phyloP scores from a whole-genome alignment of 2,113 vertebrate genomes.

The Myrmecophaga tridactyla region DNA sequence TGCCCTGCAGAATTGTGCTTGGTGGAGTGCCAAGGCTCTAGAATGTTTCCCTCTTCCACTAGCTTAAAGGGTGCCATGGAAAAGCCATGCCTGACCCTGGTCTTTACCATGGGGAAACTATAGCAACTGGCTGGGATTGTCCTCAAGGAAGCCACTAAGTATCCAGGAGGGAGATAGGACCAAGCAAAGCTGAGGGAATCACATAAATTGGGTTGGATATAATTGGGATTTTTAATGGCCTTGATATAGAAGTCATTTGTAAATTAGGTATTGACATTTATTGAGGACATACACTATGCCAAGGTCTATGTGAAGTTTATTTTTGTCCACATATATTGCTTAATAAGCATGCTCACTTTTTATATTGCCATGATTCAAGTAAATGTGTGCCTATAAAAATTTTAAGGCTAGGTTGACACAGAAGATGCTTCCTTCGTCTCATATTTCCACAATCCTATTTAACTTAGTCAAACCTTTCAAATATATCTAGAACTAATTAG shows the following conservation, averaged over 20 bases:
- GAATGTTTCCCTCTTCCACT: neutral
- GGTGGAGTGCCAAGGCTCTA: neutral
- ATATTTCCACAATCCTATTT: neutral
- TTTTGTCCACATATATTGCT: neutral
- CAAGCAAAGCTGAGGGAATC: neutral
- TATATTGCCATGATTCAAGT: neutral
- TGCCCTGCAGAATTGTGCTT: neutral
- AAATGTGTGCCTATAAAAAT: neutral
- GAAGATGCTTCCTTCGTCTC: neutral
- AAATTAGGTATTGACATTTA: slow-evolving; percentile 26
- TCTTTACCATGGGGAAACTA: neutral
- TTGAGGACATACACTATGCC: neutral
- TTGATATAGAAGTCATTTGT: neutral
- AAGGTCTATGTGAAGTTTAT: neutral
- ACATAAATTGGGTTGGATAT: neutral
- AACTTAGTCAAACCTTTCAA: neutral
- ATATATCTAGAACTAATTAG: neutral
- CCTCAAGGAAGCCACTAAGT: neutral
- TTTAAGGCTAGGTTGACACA: neutral
- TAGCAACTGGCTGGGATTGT: neutral
- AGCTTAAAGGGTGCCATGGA: neutral
- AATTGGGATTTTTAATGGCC: neutral
- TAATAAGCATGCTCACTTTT: neutral
- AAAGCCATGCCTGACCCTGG: neutral
- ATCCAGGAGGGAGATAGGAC: neutral